Evolutionary conservation across 2,888 invertebrate species (phyloP).

Genomic region (Osmoderma eremita): DNA sequence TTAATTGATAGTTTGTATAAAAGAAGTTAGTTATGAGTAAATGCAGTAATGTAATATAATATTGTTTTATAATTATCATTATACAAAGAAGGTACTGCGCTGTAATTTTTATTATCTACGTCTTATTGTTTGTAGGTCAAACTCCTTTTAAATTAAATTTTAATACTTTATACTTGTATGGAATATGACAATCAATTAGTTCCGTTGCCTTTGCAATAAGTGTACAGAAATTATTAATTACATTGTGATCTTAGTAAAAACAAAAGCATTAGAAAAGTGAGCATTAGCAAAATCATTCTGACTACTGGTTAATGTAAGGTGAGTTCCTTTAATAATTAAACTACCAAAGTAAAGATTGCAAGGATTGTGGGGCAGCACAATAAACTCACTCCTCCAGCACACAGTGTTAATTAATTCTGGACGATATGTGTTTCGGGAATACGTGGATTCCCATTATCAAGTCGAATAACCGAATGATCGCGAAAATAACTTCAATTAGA

Average conservation of each 20-base stretch:
- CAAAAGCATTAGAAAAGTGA: not conserved
- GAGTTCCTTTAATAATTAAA: too few species aligned
- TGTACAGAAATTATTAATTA: constrained; percentile 9
- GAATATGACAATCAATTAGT: constrained; percentile 27
- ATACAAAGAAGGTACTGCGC: constrained; percentile 18
- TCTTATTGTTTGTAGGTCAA: not conserved
- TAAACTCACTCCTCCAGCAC: too few species aligned
- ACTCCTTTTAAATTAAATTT: not conserved
- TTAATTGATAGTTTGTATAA: constrained; percentile 45
- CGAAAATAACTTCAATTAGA: too few species aligned
- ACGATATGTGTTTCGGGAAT: too few species aligned
- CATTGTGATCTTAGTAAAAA: not conserved
- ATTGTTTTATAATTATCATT: constrained; percentile 37
- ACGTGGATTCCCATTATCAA: too few species aligned
- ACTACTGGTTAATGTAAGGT: not conserved
- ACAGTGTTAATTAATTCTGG: too few species aligned
- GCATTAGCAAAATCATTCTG: not conserved
- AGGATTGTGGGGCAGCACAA: too few species aligned
- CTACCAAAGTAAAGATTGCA: too few species aligned
- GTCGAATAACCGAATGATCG: too few species aligned
- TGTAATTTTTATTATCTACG: constrained; percentile 43
- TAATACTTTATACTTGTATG: not conserved
- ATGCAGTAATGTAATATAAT: constrained; percentile 38
- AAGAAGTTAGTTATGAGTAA: constrained; percentile 35
- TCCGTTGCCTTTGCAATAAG: constrained; percentile 9